phyloP scores from a whole-genome alignment of 2,113 vertebrate species.

The Halichoerus grypus region DNA sequence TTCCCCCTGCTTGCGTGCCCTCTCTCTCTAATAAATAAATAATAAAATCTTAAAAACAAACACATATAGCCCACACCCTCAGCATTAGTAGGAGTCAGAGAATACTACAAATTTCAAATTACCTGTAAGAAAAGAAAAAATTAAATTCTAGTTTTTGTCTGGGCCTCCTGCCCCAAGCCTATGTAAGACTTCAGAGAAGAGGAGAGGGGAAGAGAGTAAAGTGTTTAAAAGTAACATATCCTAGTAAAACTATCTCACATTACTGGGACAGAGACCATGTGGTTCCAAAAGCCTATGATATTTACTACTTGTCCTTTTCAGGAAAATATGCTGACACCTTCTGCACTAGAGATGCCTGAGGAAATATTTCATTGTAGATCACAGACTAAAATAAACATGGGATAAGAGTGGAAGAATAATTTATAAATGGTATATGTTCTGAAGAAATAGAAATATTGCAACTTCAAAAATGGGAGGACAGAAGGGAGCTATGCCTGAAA shows the following conservation, averaged over 20 bases:
- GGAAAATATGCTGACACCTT: not conserved
- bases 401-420: conserved; percentile 12
- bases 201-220: not conserved
- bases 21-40: not conserved
- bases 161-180: not conserved
- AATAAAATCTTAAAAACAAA: not conserved
- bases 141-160: conserved; percentile 59
- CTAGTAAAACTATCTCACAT: not conserved
- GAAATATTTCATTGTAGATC: conserved; percentile 12
- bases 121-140: not conserved
- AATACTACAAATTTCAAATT: conserved; percentile 36
- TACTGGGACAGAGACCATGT: not conserved
- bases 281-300: not conserved
- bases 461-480: conserved; percentile 11
- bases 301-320: not conserved
- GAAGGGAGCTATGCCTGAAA: not conserved
- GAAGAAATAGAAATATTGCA: conserved; percentile 16
- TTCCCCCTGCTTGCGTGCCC: no score
- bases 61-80: not conserved
- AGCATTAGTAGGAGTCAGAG: conserved; percentile 11
- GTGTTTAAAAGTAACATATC: not conserved
- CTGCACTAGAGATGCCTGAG: not conserved
- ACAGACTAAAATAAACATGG: conserved; percentile 30
- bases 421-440: not conserved
- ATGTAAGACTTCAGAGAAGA: conserved; percentile 14